Evolutionary conservation across 2,797 vertebrate genomes (phyloP), one percentile per base, ranked within the genome.

Genomic region (Labroides dimidiatus): DNA sequence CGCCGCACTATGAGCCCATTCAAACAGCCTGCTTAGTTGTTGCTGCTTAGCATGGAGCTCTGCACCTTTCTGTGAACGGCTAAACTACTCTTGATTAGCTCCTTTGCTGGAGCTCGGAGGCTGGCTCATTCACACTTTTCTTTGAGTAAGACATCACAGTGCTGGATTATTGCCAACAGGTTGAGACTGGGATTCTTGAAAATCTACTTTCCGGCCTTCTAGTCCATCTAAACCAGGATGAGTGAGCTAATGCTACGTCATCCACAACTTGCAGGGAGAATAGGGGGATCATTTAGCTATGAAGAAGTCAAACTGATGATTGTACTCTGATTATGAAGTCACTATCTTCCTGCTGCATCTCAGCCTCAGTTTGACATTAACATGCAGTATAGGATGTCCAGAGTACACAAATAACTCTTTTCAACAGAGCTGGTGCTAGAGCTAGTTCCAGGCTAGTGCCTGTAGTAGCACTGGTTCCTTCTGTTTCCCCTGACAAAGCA

Each of bases 1-100:
- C 59, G 27, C 53, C 56, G 65, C 71, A 71, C 84, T 84, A 68
- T 82, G 84, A 87, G 85, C 59, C 84, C 72, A 85, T 76, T 88
- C 82, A 89, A 90, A 84, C 63, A 48, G 65, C 64, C 63, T 64
- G 60, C 74, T 74, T 75, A 55, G 69, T 66, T 72, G 81, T 67
- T 71, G 70, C 58, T 4, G 44, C 72, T 84, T 57, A 60, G 72
- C 42, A 52, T 44, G 66, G 68, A 2, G 13, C 48, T 64, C 50
- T 20, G 60, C 67, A 85, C 66, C 70, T 85, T 78, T 71, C 52
- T 75, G 61, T 17, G 72, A 56, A 51, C 76, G 65, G 45, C 69
- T 84, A 51, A 80, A 63, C 70, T 78, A 61, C 71, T 70, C 53
- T 62, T 69, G 69, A 87, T 90, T 82, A 71, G 65, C 75, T 65